Evolutionary conservation across 2,888 invertebrate species (phyloP), one percentile per base, ranked within the genome.

Genomic region (Agriotes lineatus): DNA sequence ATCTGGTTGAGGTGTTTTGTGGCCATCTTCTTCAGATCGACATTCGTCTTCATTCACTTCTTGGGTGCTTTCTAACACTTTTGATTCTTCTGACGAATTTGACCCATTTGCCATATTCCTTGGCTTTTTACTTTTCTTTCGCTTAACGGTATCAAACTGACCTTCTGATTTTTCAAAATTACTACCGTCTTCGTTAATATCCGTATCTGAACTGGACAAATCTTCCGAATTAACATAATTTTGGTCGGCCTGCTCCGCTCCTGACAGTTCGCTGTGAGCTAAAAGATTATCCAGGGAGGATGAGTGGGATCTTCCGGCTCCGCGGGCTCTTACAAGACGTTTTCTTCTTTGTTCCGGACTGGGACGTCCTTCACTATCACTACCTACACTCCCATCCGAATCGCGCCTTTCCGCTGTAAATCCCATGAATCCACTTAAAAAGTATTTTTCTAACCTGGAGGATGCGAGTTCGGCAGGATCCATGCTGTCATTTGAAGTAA

Each of bases 341-440:
- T 96, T 95, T 68, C 94, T 87, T 6, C 95, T 85, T 81, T 95
- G 95, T 80, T 95, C 95, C 0, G 95, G 95, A 83, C 95, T 95
- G 2, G 94, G 95, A 74, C 91, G 89, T 0, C 95, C 95, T 81
- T 96, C 96, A 79, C 95, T 95, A 78, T 96, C 95, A 84, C 95
- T 95, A 4, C 96, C 96, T 0, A 96, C 96, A 78, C 95, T 95
- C 1, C 94, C 95, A 77, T 94, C 93, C 0, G 93, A 92, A 78
- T 94, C 93, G 35, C 92, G 88, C 67, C 92, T 87, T 76, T 92
- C 92, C 54, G 90, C 90, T 74, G 90, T 91, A 76, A 94, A 93
- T 0, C 94, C 94, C 88, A 94, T 92, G 78, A 95, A 94, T 33
- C 93, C 94, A 0, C 93, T 92, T 0, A 95, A 85, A 82, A 96